phyloP scores from a whole-genome alignment of 2,113 vertebrate species.

The Eubucco bourcierii region DNA sequence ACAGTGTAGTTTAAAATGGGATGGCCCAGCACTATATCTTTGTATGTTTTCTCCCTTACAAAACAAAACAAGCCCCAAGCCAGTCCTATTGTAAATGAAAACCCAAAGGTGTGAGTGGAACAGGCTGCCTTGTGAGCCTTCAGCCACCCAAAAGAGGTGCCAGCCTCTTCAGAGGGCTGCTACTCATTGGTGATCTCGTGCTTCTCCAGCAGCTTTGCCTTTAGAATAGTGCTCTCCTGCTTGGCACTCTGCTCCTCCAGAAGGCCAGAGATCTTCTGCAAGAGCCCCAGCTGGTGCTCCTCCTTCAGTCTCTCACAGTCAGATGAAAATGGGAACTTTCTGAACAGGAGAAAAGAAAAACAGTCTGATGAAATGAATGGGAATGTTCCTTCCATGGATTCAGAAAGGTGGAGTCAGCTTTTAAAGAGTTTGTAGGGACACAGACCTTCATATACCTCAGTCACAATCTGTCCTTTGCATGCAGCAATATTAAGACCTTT shows the following conservation, averaged over 20 bases:
- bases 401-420: background rate
- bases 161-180: background rate
- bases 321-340: background rate
- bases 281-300: background rate
- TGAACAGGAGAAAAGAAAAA: background rate
- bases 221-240: background rate
- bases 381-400: background rate
- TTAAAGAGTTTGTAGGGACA: background rate
- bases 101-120: background rate
- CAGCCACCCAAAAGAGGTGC: background rate
- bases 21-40: background rate
- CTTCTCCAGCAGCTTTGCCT: background rate
- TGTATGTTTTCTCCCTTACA: background rate
- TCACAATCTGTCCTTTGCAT: background rate
- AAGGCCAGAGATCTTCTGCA: background rate
- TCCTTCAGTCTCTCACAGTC: background rate
- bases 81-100: background rate
- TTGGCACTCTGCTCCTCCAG: background rate
- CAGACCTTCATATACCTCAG: background rate
- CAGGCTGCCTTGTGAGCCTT: background rate
- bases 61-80: background rate
- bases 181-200: background rate
- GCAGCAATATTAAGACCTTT: background rate
- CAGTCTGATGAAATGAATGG: background rate
- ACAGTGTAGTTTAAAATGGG: no score